A percentile compares a stretch with the other conserved stretches of the same genome.
Conservation (phyloP, 2,888 invertebrate genomes). For the Drosophila mercatorum region DNA sequence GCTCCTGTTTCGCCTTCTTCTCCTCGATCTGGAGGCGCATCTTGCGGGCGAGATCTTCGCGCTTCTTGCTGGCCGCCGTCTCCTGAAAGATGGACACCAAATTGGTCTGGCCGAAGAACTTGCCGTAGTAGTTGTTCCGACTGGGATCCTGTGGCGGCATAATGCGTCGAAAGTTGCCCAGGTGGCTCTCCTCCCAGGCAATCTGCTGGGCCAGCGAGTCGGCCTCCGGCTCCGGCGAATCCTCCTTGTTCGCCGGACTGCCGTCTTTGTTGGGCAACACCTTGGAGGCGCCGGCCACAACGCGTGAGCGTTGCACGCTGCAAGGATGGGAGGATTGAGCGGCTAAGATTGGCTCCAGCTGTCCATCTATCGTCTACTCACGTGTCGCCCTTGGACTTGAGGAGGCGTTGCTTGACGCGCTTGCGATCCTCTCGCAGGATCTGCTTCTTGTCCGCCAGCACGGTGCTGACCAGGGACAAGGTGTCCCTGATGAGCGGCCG, state of each 20-base stretch:
- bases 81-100: slow-evolving; percentile 88
- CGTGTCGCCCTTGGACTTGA: slow-evolving; percentile 85
- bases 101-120: slow-evolving; percentile 90
- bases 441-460: slow-evolving; percentile 90
- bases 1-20: slow-evolving; percentile 80
- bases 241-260: neutral
- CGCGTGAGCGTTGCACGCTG: slow-evolving; percentile 27
- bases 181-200: slow-evolving; percentile 90
- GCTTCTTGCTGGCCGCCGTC: slow-evolving; percentile 91
- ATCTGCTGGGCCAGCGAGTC: slow-evolving; percentile 87
- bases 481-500: slow-evolving; percentile 91
- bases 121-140: slow-evolving; percentile 86
- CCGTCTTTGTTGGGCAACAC: neutral
- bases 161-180: slow-evolving; percentile 89
- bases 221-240: slow-evolving; percentile 45
- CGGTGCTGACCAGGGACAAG: slow-evolving; percentile 91
- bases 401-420: slow-evolving; percentile 89
- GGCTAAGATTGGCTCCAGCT: too few relatives aligned
- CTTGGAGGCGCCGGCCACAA: slow-evolving; percentile 19
- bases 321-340: neutral
- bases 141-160: slow-evolving; percentile 87
- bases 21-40: slow-evolving; percentile 87
- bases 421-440: slow-evolving; percentile 90
- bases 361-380: slow-evolving; percentile 45
- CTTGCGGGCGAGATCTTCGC: slow-evolving; percentile 90